Evolutionary conservation across 2,113 vertebrate species (phyloP), one percentile per base, ranked within the genome.

Genomic region (Ardeotis arabs): DNA sequence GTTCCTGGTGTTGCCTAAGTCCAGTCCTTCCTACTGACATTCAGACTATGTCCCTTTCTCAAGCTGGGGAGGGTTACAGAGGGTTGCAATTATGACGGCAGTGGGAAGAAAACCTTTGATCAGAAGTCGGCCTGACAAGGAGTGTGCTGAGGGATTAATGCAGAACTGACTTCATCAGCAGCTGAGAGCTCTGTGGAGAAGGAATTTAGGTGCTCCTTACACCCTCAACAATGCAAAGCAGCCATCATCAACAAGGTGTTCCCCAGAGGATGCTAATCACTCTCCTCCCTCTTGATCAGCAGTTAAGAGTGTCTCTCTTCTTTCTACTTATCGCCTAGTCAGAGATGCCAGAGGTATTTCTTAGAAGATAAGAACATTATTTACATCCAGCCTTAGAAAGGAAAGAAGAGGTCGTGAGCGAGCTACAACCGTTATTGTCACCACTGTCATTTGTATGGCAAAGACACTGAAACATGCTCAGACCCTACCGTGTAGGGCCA

Each of bases 151-250:
- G n/a, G 89, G 93, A 96, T 95, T 96, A 89, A 91, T 82, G 91
- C 59, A 72, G 89, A 81, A 73, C 62, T 96, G 87, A 97, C 96
- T 89, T 95, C 87, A 95, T 96, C 92, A 97, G 62, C 91, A 95
- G 74, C 86, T 90, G 89, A 90, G 69, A 92, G 73, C 50, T 82
- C 67, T 89, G 89, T 89, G 95, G 81, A 94, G 92, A 75, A 89
- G 94, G 94, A 95, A 95, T 96, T 92, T 93, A 87, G 90, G 93
- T 94, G 74, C 78, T 95, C 91, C 89, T 89, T 89, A 87, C 87
- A 95, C 66, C 89, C 94, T 96, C 89, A 95, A 95, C 94, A 96
- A 95, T 97, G 94, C 93, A 96, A 95, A 96, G 89, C 91, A 95
- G 77, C 87, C 60, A 7, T 94, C 94, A 95, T 93, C 93, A 96